These are phyloP conservation scores for Setipinna tenuifilis DNA, from an alignment of 2,797 vertebrate genomes.

Conservation along the genomic window DNA sequence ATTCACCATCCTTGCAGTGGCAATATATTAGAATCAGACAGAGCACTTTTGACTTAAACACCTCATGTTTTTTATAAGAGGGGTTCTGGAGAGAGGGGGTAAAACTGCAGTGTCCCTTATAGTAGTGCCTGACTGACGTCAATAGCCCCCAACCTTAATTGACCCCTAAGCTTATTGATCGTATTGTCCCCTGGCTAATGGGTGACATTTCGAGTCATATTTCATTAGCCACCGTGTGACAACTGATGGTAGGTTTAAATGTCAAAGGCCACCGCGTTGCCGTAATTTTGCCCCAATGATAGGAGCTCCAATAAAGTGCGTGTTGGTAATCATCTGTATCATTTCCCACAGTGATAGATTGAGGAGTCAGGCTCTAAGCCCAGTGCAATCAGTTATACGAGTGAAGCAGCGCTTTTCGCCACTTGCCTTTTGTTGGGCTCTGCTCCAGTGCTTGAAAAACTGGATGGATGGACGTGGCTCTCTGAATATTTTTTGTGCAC, in stretches of 20 bases:
- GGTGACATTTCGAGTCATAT: slow-evolving; percentile 27
- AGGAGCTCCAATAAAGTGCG: slow-evolving; percentile 2
- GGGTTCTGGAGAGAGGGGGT: not conserved
- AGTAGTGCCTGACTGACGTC: not conserved
- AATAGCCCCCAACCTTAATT: not conserved
- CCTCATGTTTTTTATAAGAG: not conserved
- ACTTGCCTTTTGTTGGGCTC: not conserved
- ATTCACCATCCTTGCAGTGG: not conserved
- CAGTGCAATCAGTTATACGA: not conserved
- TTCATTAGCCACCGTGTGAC: not conserved
- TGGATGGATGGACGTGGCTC: not conserved
- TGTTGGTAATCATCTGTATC: slow-evolving; percentile 36
- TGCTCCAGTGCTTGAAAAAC: not conserved
- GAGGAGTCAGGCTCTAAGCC: slow-evolving; percentile 31
- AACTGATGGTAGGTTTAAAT: slow-evolving; percentile 31
- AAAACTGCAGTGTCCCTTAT: not conserved
- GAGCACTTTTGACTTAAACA: not conserved
- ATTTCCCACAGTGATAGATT: slow-evolving; percentile 39
- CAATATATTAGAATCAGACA: not conserved
- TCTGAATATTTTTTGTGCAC: not conserved
- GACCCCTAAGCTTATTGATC: slow-evolving; percentile 27
- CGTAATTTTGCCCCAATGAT: slow-evolving; percentile 22
- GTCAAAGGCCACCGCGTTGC: slow-evolving; percentile 28
- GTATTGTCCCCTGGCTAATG: not conserved
- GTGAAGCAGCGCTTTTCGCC: not conserved